phyloP scores from a whole-genome alignment of 2,797 vertebrate genomes.

The Myotis myotis region DNA sequence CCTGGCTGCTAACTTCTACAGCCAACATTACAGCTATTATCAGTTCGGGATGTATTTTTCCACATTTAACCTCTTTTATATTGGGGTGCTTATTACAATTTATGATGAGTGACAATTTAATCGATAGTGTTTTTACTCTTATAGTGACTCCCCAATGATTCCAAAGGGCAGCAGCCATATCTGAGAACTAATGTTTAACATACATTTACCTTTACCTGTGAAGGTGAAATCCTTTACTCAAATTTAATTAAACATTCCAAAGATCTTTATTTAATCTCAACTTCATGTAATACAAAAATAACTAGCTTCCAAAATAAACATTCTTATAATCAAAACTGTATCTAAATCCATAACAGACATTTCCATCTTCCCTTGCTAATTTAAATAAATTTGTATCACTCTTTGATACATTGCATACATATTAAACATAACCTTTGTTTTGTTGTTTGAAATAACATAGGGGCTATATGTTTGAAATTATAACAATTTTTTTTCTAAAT shows the following conservation, averaged over 20 bases:
- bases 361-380: neutral
- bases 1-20: neutral
- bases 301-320: neutral
- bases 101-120: neutral
- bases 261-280: neutral
- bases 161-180: neutral
- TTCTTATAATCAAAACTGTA: neutral
- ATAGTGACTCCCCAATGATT: neutral
- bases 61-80: neutral
- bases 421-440: neutral
- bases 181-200: neutral
- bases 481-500: neutral
- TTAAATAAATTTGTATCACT: neutral
- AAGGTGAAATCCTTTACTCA: neutral
- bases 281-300: neutral
- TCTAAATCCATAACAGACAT: neutral
- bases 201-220: neutral
- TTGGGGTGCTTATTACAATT: neutral
- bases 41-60: neutral
- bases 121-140: neutral
- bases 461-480: neutral
- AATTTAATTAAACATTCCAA: slow-evolving; percentile 28
- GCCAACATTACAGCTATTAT: neutral
- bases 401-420: neutral
- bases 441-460: neutral